Conservation (phyloP, 1,140 invertebrate genomes). For the Calliphora vicina region DNA sequence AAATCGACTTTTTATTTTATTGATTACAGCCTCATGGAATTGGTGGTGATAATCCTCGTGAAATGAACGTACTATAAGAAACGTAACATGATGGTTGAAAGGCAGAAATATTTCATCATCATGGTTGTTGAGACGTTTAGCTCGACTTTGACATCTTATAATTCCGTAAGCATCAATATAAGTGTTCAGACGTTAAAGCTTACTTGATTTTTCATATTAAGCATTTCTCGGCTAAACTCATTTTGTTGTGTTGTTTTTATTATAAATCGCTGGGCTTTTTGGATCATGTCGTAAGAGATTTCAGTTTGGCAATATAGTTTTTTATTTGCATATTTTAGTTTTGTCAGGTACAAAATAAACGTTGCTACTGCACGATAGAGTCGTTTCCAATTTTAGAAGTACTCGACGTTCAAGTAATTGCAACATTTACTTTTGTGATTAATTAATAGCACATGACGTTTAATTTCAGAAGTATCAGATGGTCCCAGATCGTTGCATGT, state of each 20-base stretch:
- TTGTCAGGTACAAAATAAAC: slow-evolving; percentile 1
- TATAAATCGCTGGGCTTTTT: neutral
- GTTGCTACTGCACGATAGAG: neutral
- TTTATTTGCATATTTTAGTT: neutral
- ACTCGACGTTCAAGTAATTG: neutral
- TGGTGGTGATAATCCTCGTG: slow-evolving; percentile 30
- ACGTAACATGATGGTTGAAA: neutral
- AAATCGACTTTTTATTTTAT: too few relatives aligned
- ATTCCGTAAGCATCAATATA: slow-evolving; percentile 27
- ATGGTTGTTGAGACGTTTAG: slow-evolving; percentile 5
- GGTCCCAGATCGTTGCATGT: too few relatives aligned
- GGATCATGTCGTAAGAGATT: neutral
- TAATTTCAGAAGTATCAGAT: neutral
- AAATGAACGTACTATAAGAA: slow-evolving; percentile 42
- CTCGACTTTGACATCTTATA: neutral
- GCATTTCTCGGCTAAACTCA: slow-evolving; percentile 4
- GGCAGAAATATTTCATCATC: neutral
- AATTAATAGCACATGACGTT: neutral
- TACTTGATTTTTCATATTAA: neutral
- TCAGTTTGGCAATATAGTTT: neutral
- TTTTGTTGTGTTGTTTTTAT: neutral
- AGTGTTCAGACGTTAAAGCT: slow-evolving; percentile 17
- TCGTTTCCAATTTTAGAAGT: neutral
- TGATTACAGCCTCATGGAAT: too few relatives aligned
- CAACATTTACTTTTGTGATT: neutral